Conservation (phyloP, 2,888 invertebrate species). For the Lycophotia porphyrea region DNA sequence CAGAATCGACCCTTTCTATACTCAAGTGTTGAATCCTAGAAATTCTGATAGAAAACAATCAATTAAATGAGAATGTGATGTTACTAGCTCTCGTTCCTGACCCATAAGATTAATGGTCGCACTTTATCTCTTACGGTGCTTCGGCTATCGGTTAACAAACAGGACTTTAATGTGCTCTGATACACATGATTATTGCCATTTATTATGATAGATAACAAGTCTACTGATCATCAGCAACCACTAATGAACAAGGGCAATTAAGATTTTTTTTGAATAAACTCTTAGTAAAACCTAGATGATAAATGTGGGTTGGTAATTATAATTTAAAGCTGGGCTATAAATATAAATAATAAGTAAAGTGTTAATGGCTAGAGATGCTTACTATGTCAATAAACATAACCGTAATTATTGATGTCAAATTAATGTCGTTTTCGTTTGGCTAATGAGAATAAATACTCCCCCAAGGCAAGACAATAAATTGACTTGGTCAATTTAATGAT, state of each 20-base stretch:
- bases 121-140: conserved; percentile 22
- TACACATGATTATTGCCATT: conserved; percentile 35
- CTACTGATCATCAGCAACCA: conserved; percentile 14
- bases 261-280: not conserved
- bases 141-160: conserved; percentile 33
- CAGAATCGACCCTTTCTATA: not conserved
- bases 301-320: not conserved
- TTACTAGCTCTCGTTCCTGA: conserved; percentile 11
- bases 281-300: not conserved
- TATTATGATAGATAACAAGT: conserved; percentile 15
- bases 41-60: not conserved
- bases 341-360: not conserved
- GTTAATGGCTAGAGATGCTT: not conserved
- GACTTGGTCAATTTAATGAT: not conserved
- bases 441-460: not conserved
- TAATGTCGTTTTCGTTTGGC: not conserved
- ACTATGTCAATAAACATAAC: conserved; percentile 11
- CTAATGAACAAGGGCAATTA: conserved; percentile 22
- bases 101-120: conserved; percentile 23
- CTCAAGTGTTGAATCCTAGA: not conserved
- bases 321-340: not conserved
- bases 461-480: not conserved
- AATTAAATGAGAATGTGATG: not conserved
- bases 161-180: conserved; percentile 49
- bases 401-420: conserved; percentile 1